Evolutionary conservation across 2,113 vertebrate species (phyloP).

Genomic region (Phyllostomus hastatus): DNA sequence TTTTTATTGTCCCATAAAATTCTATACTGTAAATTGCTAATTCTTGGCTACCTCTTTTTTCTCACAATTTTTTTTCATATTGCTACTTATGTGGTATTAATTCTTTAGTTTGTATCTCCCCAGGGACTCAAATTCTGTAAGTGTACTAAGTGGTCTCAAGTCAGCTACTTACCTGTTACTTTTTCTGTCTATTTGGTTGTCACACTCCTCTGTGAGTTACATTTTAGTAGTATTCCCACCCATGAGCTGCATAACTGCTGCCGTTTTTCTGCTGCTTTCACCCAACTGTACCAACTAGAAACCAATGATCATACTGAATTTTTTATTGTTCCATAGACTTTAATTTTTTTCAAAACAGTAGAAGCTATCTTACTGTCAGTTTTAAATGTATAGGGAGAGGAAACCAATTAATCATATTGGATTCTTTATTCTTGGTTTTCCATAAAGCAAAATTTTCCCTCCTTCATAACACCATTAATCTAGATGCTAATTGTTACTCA

Average conservation of each 20-base stretch:
- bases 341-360: no score
- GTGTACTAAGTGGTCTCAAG: not conserved
- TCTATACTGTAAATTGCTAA: not conserved
- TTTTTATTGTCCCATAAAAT: not conserved
- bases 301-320: not conserved
- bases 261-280: not conserved
- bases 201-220: not conserved
- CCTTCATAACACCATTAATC: not conserved
- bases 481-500: not conserved
- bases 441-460: not conserved
- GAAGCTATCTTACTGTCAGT: no score
- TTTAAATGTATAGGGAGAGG: no score
- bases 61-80: not conserved
- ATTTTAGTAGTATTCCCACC: not conserved
- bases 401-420: not conserved
- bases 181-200: not conserved
- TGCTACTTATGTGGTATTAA: not conserved
- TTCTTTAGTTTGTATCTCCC: not conserved
- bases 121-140: not conserved
- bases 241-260: not conserved
- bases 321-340: no score
- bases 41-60: not conserved
- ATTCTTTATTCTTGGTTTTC: not conserved
- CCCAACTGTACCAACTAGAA: not conserved
- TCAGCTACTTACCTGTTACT: not conserved